Percentiles rank a stretch among this genome's conserved stretches.
Conservation (phyloP, 2,888 invertebrate species). For the Sinelater perroti region DNA sequence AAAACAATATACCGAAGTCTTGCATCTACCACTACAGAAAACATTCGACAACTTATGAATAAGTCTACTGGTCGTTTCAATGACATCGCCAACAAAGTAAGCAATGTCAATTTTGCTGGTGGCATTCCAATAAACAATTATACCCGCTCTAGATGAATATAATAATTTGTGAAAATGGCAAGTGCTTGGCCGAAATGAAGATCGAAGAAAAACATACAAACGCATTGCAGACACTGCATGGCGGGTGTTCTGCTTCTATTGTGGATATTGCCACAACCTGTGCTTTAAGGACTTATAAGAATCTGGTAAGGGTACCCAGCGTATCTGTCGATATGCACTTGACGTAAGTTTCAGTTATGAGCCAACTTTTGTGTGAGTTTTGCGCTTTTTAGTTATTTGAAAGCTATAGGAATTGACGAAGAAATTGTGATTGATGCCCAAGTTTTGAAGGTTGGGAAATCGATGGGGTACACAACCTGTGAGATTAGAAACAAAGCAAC, state of each 20-base stretch:
- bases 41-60: too few species aligned
- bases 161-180: slow-evolving; percentile 69
- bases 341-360: slow-evolving; percentile 65
- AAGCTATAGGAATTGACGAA: slow-evolving; percentile 78
- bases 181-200: slow-evolving; percentile 77
- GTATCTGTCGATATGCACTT: slow-evolving; percentile 86
- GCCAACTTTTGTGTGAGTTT: background rate
- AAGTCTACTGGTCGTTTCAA: too few species aligned
- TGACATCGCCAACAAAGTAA: too few species aligned
- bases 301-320: slow-evolving; percentile 65
- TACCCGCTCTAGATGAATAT: slow-evolving; percentile 23
- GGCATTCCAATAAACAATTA: too few species aligned
- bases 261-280: slow-evolving; percentile 81
- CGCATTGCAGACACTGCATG: slow-evolving; percentile 78
- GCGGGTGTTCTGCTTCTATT: slow-evolving; percentile 84
- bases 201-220: slow-evolving; percentile 81
- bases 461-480: slow-evolving; percentile 81
- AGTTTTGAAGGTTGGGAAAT: slow-evolving; percentile 77
- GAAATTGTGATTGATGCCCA: slow-evolving; percentile 78
- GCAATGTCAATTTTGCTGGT: too few species aligned
- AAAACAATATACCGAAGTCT: too few species aligned
- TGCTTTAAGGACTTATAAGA: slow-evolving; percentile 75
- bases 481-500: slow-evolving; percentile 77
- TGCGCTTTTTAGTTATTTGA: slow-evolving; percentile 70
- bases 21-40: too few species aligned